These are phyloP conservation scores for Galaxea fascicularis DNA, from an alignment of 92 coral and sea anemone species.

Conservation along the genomic window DNA sequence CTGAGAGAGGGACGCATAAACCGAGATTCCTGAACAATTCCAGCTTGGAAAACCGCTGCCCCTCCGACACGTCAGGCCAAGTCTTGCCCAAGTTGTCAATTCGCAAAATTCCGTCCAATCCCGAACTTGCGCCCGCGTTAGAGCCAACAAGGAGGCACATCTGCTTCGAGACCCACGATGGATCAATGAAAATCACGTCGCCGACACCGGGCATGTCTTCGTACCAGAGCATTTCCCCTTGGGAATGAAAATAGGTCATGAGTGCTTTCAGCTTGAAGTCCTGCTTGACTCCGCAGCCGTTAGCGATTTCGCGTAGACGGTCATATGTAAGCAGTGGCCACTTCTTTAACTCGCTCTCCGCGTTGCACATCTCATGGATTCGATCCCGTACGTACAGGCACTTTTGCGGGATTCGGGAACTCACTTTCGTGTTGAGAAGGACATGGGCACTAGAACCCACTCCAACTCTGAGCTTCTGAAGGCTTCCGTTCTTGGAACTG, in stretches of 20 bases:
- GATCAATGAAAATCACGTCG: constrained; percentile 78
- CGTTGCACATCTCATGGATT: constrained; percentile 73
- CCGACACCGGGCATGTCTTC: constrained; percentile 82
- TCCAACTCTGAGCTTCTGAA: constrained; percentile 85
- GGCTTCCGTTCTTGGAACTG: constrained; percentile 79
- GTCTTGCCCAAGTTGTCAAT: constrained; percentile 69
- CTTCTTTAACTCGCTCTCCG: constrained; percentile 72
- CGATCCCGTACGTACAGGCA: constrained; percentile 89
- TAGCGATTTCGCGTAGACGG: constrained; percentile 77
- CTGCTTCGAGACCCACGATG: constrained; percentile 83
- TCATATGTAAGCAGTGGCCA: constrained; percentile 80
- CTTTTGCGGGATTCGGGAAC: constrained; percentile 89
- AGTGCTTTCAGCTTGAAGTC: constrained; percentile 86
- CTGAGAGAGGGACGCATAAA: constrained; percentile 73
- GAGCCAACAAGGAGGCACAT: constrained; percentile 69
- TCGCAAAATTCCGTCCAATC: constrained; percentile 74
- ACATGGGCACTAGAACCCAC: constrained; percentile 76
- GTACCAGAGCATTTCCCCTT: constrained; percentile 93
- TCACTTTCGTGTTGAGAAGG: constrained; percentile 76
- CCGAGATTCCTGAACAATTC: constrained; percentile 78
- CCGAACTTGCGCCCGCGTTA: constrained; percentile 59
- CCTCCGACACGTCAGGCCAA: constrained; percentile 74
- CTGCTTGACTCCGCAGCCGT: constrained; percentile 88
- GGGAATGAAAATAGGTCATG: constrained; percentile 86
- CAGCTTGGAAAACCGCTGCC: constrained; percentile 59